Conservation (phyloP, 2,113 vertebrate species). For the Pangasianodon gigas region DNA sequence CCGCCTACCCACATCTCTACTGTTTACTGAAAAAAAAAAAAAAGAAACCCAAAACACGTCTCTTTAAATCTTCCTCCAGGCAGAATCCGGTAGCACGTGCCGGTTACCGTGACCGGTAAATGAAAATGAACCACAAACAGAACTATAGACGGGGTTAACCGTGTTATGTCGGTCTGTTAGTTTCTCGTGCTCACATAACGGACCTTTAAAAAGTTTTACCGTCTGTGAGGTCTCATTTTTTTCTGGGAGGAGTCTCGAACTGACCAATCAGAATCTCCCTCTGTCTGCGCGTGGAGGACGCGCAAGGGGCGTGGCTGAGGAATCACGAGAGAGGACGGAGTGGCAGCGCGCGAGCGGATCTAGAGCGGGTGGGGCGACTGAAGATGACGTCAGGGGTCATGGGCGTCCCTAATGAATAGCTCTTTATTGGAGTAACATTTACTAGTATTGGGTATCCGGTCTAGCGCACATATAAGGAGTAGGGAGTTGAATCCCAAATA, state of each 20-base stretch:
- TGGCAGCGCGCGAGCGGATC: background rate
- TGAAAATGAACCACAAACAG: background rate
- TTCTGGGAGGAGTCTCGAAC: background rate
- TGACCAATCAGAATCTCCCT: background rate
- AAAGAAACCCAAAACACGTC: background rate
- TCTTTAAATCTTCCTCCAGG: background rate
- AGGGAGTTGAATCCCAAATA: background rate
- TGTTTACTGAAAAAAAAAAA: too few species aligned
- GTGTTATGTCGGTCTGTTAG: background rate
- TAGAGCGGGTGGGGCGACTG: background rate
- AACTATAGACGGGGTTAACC: background rate
- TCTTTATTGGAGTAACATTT: background rate
- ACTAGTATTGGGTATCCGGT: background rate
- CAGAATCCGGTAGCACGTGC: background rate
- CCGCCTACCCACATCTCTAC: background rate
- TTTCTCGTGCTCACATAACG: constrained; percentile 8
- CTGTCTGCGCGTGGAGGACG: background rate
- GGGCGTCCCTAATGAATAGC: background rate
- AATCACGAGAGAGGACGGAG: constrained; percentile 22
- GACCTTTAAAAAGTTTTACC: constrained; percentile 27
- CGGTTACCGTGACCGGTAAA: background rate
- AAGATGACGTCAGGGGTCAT: constrained; percentile 15
- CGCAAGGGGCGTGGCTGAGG: background rate
- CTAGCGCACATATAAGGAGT: background rate
- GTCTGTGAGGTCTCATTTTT: background rate